phyloP scores from a whole-genome alignment of 37 sponge, comb jelly and placozoan genomes.

The Ianthella basta region DNA sequence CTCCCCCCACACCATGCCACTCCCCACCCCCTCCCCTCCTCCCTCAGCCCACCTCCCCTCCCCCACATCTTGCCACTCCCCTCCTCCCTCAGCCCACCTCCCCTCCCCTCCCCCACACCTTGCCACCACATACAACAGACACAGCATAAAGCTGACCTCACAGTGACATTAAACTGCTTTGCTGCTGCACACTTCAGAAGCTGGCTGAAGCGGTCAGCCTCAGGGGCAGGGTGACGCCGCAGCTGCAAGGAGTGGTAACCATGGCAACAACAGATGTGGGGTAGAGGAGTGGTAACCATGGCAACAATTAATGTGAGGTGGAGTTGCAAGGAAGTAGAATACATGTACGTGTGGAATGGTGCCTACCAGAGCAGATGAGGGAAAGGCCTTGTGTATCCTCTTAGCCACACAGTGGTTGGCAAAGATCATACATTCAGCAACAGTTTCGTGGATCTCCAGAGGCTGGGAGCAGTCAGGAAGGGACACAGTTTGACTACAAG shows the following conservation, averaged over 20 bases:
- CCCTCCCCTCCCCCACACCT: no score
- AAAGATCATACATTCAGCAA: constrained; percentile 89
- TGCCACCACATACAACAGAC: no score
- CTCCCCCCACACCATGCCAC: no score
- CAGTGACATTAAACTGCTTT: constrained; percentile 31
- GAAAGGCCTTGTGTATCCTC: constrained; percentile 46
- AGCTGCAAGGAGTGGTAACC: constrained; percentile 30
- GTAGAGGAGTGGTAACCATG: not conserved
- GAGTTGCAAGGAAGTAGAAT: no score
- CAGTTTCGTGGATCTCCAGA: constrained; percentile 68
- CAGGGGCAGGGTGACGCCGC: constrained; percentile 47
- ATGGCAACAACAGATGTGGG: constrained; percentile 16
- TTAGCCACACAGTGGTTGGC: constrained; percentile 84
- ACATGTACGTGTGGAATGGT: no score
- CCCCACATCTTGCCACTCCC: no score
- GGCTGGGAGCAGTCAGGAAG: constrained; percentile 32
- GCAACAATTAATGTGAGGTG: constrained; percentile 17
- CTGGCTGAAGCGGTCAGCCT: not conserved
- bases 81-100: no score
- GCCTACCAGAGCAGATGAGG: constrained; percentile 66
- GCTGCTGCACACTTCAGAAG: constrained; percentile 44
- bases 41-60: no score
- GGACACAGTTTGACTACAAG: no score
- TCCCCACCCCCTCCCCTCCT: no score
- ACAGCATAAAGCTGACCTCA: not conserved